phyloP scores from a whole-genome alignment of 2,113 vertebrate species.

The Numenius arquata region DNA sequence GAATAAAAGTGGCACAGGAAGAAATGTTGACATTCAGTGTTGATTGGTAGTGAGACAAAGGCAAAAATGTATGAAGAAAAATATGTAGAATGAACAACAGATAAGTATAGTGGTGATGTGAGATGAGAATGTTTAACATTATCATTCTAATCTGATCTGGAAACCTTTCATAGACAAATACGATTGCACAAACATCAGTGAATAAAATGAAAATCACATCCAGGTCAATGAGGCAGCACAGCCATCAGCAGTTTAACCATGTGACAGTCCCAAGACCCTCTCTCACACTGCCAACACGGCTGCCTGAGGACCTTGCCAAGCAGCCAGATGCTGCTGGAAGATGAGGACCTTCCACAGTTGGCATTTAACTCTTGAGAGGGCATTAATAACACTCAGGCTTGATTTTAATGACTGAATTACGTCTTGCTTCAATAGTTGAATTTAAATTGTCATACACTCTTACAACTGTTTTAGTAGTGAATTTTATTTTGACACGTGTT shows the following conservation, averaged over 20 bases:
- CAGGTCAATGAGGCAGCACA: not conserved
- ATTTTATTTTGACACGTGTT: not conserved
- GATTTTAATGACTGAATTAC: not conserved
- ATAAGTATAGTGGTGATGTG: not conserved
- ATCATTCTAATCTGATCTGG: not conserved
- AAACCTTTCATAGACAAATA: not conserved
- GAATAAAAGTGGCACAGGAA: not conserved
- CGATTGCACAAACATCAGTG: slow-evolving; percentile 5
- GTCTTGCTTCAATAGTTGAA: not conserved
- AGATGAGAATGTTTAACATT: not conserved
- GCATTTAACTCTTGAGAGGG: not conserved
- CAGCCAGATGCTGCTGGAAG: not conserved
- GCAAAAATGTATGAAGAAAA: not conserved
- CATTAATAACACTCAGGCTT: not conserved
- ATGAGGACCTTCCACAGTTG: not conserved
- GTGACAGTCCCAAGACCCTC: not conserved
- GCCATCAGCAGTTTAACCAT: not conserved
- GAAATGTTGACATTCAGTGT: not conserved
- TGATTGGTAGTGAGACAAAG: not conserved
- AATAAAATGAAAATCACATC: not conserved
- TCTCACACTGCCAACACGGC: not conserved
- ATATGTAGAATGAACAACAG: not conserved
- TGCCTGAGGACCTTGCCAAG: not conserved
- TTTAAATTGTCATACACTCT: not conserved
- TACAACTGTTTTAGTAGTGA: not conserved